Evolutionary conservation across 2,888 invertebrate genomes (phyloP).

Genomic region (Parelbella ahira): DNA sequence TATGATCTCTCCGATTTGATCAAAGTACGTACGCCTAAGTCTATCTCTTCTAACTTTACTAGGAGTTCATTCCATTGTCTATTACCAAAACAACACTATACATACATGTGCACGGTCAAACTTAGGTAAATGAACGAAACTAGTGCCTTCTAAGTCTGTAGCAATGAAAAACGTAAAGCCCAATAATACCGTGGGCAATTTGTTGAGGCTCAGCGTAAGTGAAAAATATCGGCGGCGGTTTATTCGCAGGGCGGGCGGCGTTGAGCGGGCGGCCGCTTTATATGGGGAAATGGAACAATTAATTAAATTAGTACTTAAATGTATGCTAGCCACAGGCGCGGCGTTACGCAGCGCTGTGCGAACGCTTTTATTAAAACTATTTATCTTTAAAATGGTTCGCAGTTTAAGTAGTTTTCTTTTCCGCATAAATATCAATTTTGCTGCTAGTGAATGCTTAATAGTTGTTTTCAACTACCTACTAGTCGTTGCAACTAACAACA

Average conservation of each 20-base stretch:
- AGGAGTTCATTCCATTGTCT: too few species aligned
- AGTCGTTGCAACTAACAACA: too few species aligned
- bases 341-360: slow-evolving; percentile 31
- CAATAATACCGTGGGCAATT: slow-evolving; percentile 51
- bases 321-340: slow-evolving; percentile 45
- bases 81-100: too few species aligned
- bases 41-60: too few species aligned
- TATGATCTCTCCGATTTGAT: too few species aligned
- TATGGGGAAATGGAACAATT: slow-evolving; percentile 71
- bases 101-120: too few species aligned
- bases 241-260: slow-evolving; percentile 32
- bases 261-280: slow-evolving; percentile 34
- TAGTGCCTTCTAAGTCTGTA: slow-evolving; percentile 31
- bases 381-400: slow-evolving; percentile 47
- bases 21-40: too few species aligned
- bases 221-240: slow-evolving; percentile 62
- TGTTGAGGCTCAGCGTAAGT: slow-evolving; percentile 55
- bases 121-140: too few species aligned
- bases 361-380: slow-evolving; percentile 67
- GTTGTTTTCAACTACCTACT: too few species aligned
- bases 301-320: slow-evolving; percentile 74
- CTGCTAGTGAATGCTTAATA: too few species aligned
- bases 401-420: slow-evolving; percentile 26
- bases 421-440: slow-evolving; percentile 10
- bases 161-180: slow-evolving; percentile 32